Percentiles rank a stretch among this genome's conserved stretches.
phyloP scores from a whole-genome alignment of 2,797 vertebrate species.

The Cossypha heuglini region DNA sequence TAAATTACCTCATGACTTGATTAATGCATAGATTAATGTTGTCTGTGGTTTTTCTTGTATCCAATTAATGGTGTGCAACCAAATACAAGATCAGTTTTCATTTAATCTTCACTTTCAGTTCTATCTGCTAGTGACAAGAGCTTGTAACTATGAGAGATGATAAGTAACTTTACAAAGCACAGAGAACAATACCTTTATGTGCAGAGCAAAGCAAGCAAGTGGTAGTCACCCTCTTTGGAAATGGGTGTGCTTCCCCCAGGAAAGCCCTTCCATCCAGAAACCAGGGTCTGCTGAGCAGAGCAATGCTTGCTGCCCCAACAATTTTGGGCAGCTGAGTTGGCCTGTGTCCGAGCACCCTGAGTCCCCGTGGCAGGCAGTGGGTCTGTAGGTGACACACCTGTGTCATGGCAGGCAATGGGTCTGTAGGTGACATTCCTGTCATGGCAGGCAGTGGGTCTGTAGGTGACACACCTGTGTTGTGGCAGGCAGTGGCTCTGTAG shows the following conservation, averaged over 20 bases:
- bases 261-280: not conserved
- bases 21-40: slow-evolving; percentile 22
- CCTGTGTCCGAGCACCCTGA: not conserved
- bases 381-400: not conserved
- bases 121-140: not conserved
- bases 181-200: not conserved
- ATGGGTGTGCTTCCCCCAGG: not conserved
- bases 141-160: not conserved
- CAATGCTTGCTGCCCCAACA: not conserved
- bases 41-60: slow-evolving; percentile 3
- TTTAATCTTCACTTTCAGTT: not conserved
- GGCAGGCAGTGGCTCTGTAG: not conserved
- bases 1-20: not conserved
- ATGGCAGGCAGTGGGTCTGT: not conserved
- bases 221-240: not conserved
- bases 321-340: not conserved
- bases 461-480: not conserved
- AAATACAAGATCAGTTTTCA: not conserved
- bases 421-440: not conserved
- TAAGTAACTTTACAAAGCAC: not conserved
- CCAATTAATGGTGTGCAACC: not conserved
- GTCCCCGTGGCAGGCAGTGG: not conserved
- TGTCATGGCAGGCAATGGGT: not conserved
- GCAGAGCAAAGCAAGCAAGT: not conserved
- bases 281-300: not conserved